Base-by-base conservation (phyloP, 2,113 vertebrate genomes). In the Garra rufa region DNA sequence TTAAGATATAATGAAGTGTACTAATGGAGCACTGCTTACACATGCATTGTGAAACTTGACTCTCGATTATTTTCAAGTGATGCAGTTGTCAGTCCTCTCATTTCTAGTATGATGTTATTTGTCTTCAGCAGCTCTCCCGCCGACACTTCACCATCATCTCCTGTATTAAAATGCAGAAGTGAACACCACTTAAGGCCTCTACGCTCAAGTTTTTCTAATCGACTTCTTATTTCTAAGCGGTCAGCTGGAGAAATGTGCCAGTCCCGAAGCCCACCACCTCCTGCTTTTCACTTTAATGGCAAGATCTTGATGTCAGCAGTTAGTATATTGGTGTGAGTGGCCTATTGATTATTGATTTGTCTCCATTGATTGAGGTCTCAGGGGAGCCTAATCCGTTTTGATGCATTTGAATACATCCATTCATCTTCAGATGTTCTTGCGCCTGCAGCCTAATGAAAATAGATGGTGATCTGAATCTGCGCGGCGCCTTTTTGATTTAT, bases 311-410 rank as follows among this genome's bases (percentile, higher is more conserved):
- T 95, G 94, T 95, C 94, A 95, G 94, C 94, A 93, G 94, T 95
- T 92, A 93, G 93, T 95, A 94, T 95, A 95, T 95, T 95, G 94
- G 94, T 95, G 95, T 95, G 95, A 95, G 93, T 94, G 95, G 94
- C 95, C 95, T 95, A 95, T 95, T 95, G 95, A 95, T 95, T 94
- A 95, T 95, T 95, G 94, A 94, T 95, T 95, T 95, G 92, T 88
- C 83, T 89, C 81, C 90, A 95, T 95, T 90, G 94, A 95, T 93
- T 88, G 90, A 85, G 90, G 81, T 91, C 94, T 92, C 92, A 88
- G 91, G 91, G 88, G 93, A 93, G 89, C 90, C 93, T 94, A 94
- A 95, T 95, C 93, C 93, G 93, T 94, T 95, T 92, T 95, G 93
- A 95, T 94, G 94, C 93, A 94, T 95, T 94, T 95, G 94, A 95